Conservation (phyloP, 2,888 invertebrate genomes). For the Macropis europaea region DNA sequence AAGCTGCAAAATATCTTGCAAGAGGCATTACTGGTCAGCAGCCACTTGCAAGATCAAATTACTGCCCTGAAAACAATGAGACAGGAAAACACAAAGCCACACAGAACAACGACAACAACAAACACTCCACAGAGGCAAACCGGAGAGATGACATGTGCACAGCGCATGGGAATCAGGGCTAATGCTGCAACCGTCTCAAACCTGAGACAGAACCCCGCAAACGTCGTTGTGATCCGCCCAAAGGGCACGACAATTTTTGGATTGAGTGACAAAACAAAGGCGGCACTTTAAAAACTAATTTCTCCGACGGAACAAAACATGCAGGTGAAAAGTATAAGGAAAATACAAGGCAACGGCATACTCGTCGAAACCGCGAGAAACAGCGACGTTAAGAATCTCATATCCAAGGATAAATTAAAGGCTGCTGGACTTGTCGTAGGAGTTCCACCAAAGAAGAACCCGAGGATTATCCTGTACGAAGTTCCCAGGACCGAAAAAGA, state of each 20-base stretch:
- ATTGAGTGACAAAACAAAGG: neutral
- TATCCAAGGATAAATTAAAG: neutral
- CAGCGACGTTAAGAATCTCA: neutral
- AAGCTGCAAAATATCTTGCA: no score
- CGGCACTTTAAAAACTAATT: neutral
- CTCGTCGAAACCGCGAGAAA: constrained; percentile 1
- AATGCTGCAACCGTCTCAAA: neutral
- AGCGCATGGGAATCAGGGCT: neutral
- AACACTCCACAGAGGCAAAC: no score
- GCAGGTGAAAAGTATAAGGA: neutral
- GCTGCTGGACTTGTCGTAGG: neutral
- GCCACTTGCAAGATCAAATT: no score
- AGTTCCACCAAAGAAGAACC: neutral
- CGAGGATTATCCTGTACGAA: neutral
- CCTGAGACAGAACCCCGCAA: neutral
- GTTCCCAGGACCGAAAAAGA: neutral
- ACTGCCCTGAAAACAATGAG: no score
- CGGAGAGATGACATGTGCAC: neutral
- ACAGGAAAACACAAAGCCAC: no score
- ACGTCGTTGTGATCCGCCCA: neutral
- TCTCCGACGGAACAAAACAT: neutral
- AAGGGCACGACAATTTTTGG: neutral
- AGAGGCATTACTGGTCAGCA: no score
- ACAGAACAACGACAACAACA: no score
- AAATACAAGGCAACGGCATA: neutral